Evolutionary conservation across 1,140 invertebrate genomes (phyloP).

Genomic region (Hyles euphorbiae): DNA sequence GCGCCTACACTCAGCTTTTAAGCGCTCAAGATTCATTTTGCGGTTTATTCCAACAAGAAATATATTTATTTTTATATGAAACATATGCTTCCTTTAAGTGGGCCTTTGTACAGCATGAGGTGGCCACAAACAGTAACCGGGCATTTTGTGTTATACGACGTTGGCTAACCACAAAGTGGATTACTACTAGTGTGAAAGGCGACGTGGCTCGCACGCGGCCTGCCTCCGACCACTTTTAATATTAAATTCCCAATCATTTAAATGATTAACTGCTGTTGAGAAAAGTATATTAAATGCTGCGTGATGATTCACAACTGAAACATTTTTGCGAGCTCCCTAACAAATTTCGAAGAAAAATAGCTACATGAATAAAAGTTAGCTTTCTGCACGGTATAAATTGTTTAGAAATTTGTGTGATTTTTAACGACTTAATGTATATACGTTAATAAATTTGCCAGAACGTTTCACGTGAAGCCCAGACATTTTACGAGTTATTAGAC

Average conservation of each 20-base stretch:
- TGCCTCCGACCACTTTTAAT: neutral
- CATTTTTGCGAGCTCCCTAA: neutral
- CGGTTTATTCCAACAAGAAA: too few species aligned
- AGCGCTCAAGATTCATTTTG: too few species aligned
- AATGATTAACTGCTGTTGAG: neutral
- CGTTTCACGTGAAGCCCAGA: constrained; percentile 53
- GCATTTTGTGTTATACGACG: neutral
- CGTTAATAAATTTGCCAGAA: constrained; percentile 44
- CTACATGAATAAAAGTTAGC: constrained; percentile 12
- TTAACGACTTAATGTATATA: constrained; percentile 41
- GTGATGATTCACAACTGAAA: neutral
- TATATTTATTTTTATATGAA: too few species aligned
- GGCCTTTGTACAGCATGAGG: neutral
- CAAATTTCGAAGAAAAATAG: neutral
- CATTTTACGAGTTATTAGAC: constrained; percentile 57
- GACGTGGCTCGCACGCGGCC: too few species aligned
- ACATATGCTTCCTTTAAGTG: neutral
- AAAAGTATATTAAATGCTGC: neutral
- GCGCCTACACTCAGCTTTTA: too few species aligned
- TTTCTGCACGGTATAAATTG: constrained; percentile 26
- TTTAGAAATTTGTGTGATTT: constrained; percentile 32
- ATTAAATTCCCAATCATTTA: neutral
- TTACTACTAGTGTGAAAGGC: neutral
- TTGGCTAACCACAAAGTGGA: constrained; percentile 2
- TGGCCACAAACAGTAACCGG: constrained; percentile 1